These are phyloP conservation scores for Eulemur coronatus DNA, from an alignment of 2,797 vertebrate genomes.

Conservation along the genomic window DNA sequence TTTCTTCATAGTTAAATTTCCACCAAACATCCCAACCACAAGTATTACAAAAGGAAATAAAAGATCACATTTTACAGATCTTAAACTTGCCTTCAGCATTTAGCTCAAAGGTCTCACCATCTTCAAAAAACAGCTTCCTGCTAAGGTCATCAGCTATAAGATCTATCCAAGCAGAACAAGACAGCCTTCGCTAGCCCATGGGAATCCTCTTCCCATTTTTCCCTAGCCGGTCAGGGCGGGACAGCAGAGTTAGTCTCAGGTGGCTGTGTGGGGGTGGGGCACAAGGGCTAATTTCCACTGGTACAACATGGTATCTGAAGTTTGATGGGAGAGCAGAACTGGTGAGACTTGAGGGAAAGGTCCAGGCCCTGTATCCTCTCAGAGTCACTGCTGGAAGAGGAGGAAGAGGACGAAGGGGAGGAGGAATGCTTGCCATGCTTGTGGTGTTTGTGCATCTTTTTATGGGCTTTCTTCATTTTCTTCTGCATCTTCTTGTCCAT, in stretches of 20 bases:
- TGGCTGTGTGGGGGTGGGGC: background rate
- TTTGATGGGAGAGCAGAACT: conserved; percentile 55
- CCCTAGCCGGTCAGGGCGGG: background rate
- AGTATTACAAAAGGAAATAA: conserved; percentile 14
- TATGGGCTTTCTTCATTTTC: conserved; percentile 90
- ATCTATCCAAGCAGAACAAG: background rate
- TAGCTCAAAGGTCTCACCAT: background rate
- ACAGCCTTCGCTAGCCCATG: background rate
- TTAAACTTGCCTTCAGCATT: conserved; percentile 33
- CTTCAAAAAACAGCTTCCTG: conserved; percentile 24
- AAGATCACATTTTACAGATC: conserved; percentile 2
- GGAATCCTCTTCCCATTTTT: background rate
- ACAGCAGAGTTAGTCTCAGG: background rate
- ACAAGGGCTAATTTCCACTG: conserved; percentile 6
- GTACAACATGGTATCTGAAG: conserved; percentile 49
- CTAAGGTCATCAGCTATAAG: background rate
- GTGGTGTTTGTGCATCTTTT: conserved; percentile 84
- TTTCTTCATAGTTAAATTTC: background rate
- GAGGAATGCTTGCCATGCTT: conserved; percentile 85
- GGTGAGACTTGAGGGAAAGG: conserved; percentile 62
- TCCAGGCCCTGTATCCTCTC: conserved; percentile 63
- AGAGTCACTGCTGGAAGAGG: conserved; percentile 80
- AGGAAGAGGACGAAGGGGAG: conserved; percentile 55
- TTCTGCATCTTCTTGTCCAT: conserved; percentile 89
- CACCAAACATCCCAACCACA: background rate